Base-by-base conservation (phyloP, 2,888 invertebrate genomes). In the Drosophila percnosoma region DNA sequence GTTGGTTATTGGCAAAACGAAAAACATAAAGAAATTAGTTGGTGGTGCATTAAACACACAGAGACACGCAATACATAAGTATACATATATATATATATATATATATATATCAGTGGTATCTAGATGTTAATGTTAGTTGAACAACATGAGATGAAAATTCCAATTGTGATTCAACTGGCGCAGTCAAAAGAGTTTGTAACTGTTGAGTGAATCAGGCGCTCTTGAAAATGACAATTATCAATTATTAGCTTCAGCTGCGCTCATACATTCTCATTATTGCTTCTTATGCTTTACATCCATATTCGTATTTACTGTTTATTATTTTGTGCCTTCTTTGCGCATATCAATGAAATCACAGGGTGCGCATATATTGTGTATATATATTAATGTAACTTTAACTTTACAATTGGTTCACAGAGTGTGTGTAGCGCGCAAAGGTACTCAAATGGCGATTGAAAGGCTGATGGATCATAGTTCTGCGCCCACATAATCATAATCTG, bases 141-240 rank as follows among this genome's bases (percentile, higher is more conserved):
- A 29, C 42, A 72, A 72, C n/a, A 58, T 36, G 7, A 48, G 36
- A 31, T 27, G 40, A 36, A 40, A 40, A 51, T n/a, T 36, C 11
- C 29, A 2, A 4, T 51, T 40, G 34, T 38, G 15, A 2, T 36
- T 45, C 2, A 84, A 87, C 83, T 83, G 83, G 83, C 87, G 82
- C 83, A 87, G 87, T 80, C 85, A 82, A 84, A 83, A 74, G 48
- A 10, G 42, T 36, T 42, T 38, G 52, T 38, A 49, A 45, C 55
- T 51, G 36, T 13, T 33, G 31, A 34, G 73, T 48, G 60, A 24
- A 36, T 57, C 45, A 75, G 75, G 65, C 60, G 65, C 76, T 62
- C 40, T 62, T 49, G 51, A 40, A 33, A 29, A 40, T 59, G 52
- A 2, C 13, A 34, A 36, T 42, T 63, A 11, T 33, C 10, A 6